These are phyloP conservation scores for Falco rusticolus DNA, from an alignment of 2,797 vertebrate genomes.

Conservation along the genomic window DNA sequence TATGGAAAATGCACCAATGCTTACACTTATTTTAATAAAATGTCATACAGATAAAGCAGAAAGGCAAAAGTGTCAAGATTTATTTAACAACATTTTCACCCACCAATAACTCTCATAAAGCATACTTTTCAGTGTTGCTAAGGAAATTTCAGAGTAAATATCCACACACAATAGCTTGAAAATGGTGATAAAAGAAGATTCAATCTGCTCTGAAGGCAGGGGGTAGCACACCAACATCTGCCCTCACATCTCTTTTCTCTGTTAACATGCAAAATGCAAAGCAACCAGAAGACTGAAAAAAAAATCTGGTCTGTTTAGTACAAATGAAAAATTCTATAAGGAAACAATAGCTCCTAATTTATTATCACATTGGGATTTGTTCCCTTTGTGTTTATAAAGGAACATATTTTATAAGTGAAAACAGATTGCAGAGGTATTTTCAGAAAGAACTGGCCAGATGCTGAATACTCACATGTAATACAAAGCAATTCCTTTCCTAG, in stretches of 20 bases:
- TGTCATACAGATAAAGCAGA: neutral
- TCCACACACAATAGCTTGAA: neutral
- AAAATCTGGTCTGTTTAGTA: neutral
- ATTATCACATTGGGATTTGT: neutral
- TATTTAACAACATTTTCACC: constrained; percentile 37
- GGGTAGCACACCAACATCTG: neutral
- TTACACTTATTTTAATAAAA: constrained; percentile 9
- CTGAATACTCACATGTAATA: neutral
- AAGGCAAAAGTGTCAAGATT: neutral
- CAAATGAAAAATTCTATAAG: neutral
- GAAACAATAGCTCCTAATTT: neutral
- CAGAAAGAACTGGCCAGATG: neutral
- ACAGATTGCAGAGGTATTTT: neutral
- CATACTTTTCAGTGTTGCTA: neutral
- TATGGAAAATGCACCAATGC: neutral
- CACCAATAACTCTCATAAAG: neutral
- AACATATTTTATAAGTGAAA: neutral
- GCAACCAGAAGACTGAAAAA: neutral
- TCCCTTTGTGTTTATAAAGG: neutral
- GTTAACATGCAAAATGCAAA: neutral
- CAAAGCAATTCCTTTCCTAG: neutral
- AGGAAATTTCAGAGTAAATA: constrained; percentile 24
- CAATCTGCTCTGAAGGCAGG: constrained; percentile 40
- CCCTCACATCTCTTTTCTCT: neutral
- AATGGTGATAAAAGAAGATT: constrained; percentile 17